These are phyloP conservation scores for Sterrhoptilus dennistouni DNA, from an alignment of 2,113 vertebrate genomes.

Conservation along the genomic window DNA sequence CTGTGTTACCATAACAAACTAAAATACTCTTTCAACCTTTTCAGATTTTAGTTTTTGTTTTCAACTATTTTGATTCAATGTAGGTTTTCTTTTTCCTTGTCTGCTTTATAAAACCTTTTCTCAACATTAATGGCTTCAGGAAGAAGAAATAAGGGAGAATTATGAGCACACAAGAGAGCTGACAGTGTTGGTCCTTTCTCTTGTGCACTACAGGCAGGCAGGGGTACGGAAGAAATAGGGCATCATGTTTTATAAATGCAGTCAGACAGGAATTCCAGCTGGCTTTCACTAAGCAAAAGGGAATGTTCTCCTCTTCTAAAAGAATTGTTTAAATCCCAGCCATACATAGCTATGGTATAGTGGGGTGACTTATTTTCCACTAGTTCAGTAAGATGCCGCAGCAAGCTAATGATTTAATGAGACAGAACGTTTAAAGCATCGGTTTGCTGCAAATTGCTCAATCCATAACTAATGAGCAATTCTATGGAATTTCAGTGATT, in stretches of 20 bases:
- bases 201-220: background rate
- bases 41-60: background rate
- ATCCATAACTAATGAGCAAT: constrained; percentile 23
- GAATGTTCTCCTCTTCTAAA: background rate
- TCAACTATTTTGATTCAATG: constrained; percentile 12
- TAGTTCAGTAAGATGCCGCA: background rate
- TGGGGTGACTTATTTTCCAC: constrained; percentile 12
- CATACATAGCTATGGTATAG: background rate
- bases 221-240: background rate
- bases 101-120: constrained; percentile 1
- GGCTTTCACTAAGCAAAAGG: background rate
- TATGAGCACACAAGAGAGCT: background rate
- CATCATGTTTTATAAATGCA: background rate
- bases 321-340: background rate
- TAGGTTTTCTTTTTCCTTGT: background rate
- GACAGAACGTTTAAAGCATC: background rate
- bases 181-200: background rate
- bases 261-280: background rate
- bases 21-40: constrained; percentile 41
- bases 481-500: constrained; percentile 2
- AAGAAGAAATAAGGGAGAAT: background rate
- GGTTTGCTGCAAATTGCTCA: constrained; percentile 40
- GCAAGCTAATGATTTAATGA: constrained; percentile 12
- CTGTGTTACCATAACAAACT: constrained; percentile 43
- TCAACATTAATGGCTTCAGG: constrained; percentile 28